These are phyloP conservation scores for Acromyrmex heyeri DNA, from an alignment of 1,140 invertebrate species.

Conservation along the genomic window DNA sequence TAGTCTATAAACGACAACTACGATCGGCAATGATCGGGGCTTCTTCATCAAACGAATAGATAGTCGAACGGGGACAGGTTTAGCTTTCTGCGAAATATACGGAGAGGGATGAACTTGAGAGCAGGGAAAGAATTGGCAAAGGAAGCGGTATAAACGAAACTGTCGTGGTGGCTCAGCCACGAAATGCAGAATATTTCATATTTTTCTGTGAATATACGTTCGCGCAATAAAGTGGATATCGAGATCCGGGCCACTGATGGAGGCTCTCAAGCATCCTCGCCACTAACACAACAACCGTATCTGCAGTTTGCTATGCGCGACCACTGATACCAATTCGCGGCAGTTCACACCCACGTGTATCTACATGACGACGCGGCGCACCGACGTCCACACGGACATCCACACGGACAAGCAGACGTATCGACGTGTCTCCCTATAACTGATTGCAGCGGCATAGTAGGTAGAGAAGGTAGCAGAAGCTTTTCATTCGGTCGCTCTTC, in stretches of 20 bases:
- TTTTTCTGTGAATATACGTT: slow-evolving; percentile 38
- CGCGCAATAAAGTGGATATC: slow-evolving; percentile 40
- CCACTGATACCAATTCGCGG: slow-evolving; percentile 43
- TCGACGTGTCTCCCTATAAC: slow-evolving; percentile 73
- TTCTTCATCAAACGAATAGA: slow-evolving; percentile 21
- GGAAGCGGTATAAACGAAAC: slow-evolving; percentile 42
- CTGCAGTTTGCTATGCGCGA: slow-evolving; percentile 53
- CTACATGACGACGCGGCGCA: slow-evolving; percentile 8
- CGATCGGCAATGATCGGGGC: background rate
- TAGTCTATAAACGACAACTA: background rate
- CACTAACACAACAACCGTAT: slow-evolving; percentile 24
- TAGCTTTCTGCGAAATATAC: slow-evolving; percentile 40
- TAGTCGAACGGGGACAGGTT: background rate
- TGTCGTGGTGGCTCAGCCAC: slow-evolving; percentile 23
- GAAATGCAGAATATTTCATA: slow-evolving; percentile 46
- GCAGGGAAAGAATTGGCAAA: slow-evolving; percentile 39
- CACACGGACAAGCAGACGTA: slow-evolving; percentile 60
- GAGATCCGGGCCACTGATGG: slow-evolving; percentile 49
- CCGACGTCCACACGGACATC: slow-evolving; percentile 41
- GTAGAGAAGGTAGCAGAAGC: slow-evolving; percentile 64
- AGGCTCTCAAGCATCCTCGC: slow-evolving; percentile 35
- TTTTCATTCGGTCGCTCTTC: slow-evolving; percentile 70
- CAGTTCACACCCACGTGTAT: slow-evolving; percentile 40
- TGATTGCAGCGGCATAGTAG: slow-evolving; percentile 70
- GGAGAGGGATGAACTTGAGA: background rate